phyloP scores from a whole-genome alignment of 2,113 vertebrate species.

The Nematolebias whitei region DNA sequence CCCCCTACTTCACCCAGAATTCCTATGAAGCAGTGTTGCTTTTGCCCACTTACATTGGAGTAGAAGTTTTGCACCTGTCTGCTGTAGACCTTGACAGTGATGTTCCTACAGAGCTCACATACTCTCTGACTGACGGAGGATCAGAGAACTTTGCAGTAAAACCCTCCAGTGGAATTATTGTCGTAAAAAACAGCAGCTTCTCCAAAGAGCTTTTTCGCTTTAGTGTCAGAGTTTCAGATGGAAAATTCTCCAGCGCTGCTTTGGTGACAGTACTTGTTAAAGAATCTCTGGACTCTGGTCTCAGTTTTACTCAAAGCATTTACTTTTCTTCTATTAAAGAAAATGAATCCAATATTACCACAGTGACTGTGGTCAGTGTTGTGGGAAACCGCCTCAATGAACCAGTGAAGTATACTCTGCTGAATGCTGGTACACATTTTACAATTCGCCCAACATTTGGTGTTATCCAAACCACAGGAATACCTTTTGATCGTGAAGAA shows the following conservation, averaged over 20 bases:
- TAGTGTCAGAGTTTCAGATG: slow-evolving; percentile 90
- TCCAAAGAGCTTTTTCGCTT: slow-evolving; percentile 91
- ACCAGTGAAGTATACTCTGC: slow-evolving; percentile 90
- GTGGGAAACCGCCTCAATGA: slow-evolving; percentile 94
- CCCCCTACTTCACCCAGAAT: slow-evolving; percentile 88
- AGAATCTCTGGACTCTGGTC: slow-evolving; percentile 92
- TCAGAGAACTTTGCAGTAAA: slow-evolving; percentile 89
- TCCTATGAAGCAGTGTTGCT: slow-evolving; percentile 90
- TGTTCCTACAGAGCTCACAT: slow-evolving; percentile 86
- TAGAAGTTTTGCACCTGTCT: slow-evolving; percentile 90
- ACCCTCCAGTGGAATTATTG: slow-evolving; percentile 85
- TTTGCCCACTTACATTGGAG: slow-evolving; percentile 91
- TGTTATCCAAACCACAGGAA: slow-evolving; percentile 91
- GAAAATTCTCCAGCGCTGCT: slow-evolving; percentile 90
- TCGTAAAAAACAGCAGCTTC: slow-evolving; percentile 90
- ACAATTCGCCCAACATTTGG: slow-evolving; percentile 92
- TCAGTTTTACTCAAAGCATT: slow-evolving; percentile 88
- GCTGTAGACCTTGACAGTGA: slow-evolving; percentile 91
- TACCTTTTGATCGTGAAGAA: slow-evolving; percentile 93
- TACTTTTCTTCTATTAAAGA: slow-evolving; percentile 92
- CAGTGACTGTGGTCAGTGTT: slow-evolving; percentile 92
- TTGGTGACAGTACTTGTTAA: slow-evolving; percentile 88
- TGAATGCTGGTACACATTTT: slow-evolving; percentile 93
- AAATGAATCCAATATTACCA: slow-evolving; percentile 89
- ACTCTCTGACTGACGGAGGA: slow-evolving; percentile 88